Conservation (phyloP, 1,140 invertebrate genomes). For the Nasonia giraulti region DNA sequence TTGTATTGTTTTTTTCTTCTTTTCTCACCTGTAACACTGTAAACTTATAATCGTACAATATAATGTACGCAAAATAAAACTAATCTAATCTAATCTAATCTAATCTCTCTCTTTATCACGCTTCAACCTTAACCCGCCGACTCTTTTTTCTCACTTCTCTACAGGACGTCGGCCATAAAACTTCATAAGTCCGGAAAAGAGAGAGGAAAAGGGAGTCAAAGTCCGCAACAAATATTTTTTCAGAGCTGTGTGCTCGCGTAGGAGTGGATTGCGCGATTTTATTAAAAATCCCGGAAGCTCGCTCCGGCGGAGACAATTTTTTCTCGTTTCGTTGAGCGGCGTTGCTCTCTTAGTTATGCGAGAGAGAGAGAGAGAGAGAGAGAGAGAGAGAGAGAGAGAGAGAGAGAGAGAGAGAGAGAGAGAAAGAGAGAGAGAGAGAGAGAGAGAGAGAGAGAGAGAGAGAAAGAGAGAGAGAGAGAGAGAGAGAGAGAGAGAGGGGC, state of each 20-base stretch:
- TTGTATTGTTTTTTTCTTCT: too few species aligned
- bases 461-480: too few species aligned
- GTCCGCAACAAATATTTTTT: slow-evolving; percentile 25
- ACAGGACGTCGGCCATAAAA: slow-evolving; percentile 28
- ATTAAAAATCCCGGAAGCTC: slow-evolving; percentile 34
- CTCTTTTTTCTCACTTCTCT: slow-evolving; percentile 30
- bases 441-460: too few species aligned
- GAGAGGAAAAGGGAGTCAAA: background rate
- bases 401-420: too few species aligned
- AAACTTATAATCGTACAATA: too few species aligned
- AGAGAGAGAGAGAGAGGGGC: too few species aligned
- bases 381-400: too few species aligned
- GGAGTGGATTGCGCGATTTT: slow-evolving; percentile 18
- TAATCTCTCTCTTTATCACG: background rate
- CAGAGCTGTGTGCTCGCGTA: background rate
- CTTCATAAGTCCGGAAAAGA: slow-evolving; percentile 41
- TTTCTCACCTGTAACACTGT: too few species aligned
- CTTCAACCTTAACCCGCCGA: background rate
- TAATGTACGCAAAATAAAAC: too few species aligned
- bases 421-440: too few species aligned
- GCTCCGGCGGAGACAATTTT: slow-evolving; percentile 18
- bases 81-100: too few species aligned
- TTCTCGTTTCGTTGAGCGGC: background rate
- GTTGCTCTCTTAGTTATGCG: slow-evolving; percentile 2
- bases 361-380: too few species aligned